phyloP scores from a whole-genome alignment of 2,888 invertebrate species.

The Nomada goodeniana region DNA sequence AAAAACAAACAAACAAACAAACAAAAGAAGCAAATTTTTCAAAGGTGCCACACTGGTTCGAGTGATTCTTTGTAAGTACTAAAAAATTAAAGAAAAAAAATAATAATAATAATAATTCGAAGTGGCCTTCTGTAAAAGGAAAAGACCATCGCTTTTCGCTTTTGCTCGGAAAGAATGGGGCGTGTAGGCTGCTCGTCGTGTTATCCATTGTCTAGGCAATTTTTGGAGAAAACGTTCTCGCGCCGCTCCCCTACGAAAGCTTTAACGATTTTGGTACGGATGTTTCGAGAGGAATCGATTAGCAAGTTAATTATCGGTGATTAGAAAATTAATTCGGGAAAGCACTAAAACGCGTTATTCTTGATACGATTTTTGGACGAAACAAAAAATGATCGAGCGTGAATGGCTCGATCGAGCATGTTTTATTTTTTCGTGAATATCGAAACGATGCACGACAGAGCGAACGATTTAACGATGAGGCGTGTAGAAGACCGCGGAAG shows the following conservation, averaged over 20 bases:
- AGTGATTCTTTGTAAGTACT: slow-evolving; percentile 77
- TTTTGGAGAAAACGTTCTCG: slow-evolving; percentile 60
- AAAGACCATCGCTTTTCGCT: slow-evolving; percentile 80
- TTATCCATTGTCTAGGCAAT: slow-evolving; percentile 64
- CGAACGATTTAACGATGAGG: slow-evolving; percentile 5
- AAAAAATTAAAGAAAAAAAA: slow-evolving; percentile 68
- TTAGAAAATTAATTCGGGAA: slow-evolving; percentile 55
- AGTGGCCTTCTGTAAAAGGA: slow-evolving; percentile 82
- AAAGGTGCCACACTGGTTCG: slow-evolving; percentile 67
- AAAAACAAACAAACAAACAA: slow-evolving; percentile 23
- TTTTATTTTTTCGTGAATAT: slow-evolving; percentile 62
- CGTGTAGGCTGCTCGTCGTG: slow-evolving; percentile 57
- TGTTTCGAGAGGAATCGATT: slow-evolving; percentile 40
- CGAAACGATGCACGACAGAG: slow-evolving; percentile 31
- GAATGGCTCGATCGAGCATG: slow-evolving; percentile 41
- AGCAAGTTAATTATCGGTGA: slow-evolving; percentile 62
- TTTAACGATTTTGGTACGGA: slow-evolving; percentile 37
- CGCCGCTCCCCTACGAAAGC: slow-evolving; percentile 62
- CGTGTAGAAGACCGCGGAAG: background rate
- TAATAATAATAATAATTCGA: slow-evolving; percentile 78
- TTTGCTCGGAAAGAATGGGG: slow-evolving; percentile 64
- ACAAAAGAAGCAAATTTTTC: slow-evolving; percentile 41
- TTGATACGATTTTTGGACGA: slow-evolving; percentile 82
- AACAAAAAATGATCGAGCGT: slow-evolving; percentile 13
- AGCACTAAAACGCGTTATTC: slow-evolving; percentile 78